A percentile compares a stretch with the other conserved stretches of the same genome.
Evolutionary conservation across 2,113 vertebrate genomes (phyloP).

Genomic region (Nannobrachium achirus): DNA sequence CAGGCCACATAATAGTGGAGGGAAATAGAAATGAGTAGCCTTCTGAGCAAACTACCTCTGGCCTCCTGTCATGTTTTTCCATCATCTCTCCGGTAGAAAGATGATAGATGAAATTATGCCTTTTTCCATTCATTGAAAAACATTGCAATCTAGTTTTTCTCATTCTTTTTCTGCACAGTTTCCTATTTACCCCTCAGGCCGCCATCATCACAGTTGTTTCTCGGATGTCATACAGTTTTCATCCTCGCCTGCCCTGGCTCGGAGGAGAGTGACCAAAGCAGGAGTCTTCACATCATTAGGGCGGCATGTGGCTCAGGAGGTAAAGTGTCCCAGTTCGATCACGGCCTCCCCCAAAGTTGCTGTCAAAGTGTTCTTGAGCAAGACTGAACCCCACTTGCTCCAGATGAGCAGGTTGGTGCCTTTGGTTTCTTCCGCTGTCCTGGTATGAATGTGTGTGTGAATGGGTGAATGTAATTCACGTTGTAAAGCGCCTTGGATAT

Average conservation of each 20-base stretch:
- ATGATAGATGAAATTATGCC: constrained; percentile 36
- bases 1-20: constrained; percentile 33
- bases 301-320: no score
- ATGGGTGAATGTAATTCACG: no score
- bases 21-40: neutral
- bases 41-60: neutral
- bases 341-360: no score
- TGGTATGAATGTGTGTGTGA: no score
- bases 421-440: no score
- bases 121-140: neutral
- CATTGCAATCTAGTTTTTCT: neutral
- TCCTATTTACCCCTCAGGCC: constrained; percentile 6
- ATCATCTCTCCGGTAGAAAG: constrained; percentile 21
- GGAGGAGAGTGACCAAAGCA: constrained; percentile 35
- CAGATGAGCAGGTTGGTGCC: no score
- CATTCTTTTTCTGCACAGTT: constrained; percentile 15
- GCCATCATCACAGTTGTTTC: constrained; percentile 12
- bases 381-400: no score
- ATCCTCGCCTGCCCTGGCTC: constrained; percentile 20
- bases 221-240: constrained; percentile 46
- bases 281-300: constrained; percentile 16
- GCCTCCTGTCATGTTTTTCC: constrained; percentile 20
- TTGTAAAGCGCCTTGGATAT: no score
- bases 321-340: no score
- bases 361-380: no score